Percentiles rank a stretch among this genome's conserved stretches.
These are phyloP conservation scores for Prunella strophiata DNA, from an alignment of 2,797 vertebrate genomes.

Conservation along the genomic window DNA sequence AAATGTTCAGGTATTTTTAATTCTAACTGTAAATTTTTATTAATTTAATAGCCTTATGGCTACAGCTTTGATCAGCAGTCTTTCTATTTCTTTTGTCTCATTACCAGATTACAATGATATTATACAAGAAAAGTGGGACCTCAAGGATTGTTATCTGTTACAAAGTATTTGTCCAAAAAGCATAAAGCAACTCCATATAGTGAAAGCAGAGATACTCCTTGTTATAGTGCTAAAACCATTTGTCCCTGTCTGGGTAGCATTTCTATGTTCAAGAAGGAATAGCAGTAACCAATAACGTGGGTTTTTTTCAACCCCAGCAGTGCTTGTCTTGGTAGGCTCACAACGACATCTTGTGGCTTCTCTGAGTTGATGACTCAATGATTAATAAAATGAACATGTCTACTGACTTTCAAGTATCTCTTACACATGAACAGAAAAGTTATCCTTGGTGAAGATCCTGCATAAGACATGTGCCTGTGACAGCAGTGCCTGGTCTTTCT, in stretches of 20 bases:
- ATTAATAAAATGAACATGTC: neutral
- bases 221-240: neutral
- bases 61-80: neutral
- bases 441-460: neutral
- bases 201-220: neutral
- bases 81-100: neutral
- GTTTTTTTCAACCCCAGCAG: neutral
- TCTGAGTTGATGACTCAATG: neutral
- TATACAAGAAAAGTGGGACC: neutral
- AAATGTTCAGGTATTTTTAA: neutral
- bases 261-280: neutral
- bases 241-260: neutral
- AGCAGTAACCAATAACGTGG: neutral
- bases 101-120: neutral
- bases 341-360: conserved; percentile 61
- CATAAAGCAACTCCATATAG: neutral
- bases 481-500: accelerated
- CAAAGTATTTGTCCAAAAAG: neutral
- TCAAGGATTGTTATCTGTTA: neutral
- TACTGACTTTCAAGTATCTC: neutral
- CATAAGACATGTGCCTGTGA: neutral
- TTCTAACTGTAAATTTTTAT: neutral
- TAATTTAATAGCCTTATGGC: neutral
- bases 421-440: neutral
- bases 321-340: neutral